Evolutionary conservation across 2,797 vertebrate genomes (phyloP).

Genomic region (Xiphorhynchus erythropygius): DNA sequence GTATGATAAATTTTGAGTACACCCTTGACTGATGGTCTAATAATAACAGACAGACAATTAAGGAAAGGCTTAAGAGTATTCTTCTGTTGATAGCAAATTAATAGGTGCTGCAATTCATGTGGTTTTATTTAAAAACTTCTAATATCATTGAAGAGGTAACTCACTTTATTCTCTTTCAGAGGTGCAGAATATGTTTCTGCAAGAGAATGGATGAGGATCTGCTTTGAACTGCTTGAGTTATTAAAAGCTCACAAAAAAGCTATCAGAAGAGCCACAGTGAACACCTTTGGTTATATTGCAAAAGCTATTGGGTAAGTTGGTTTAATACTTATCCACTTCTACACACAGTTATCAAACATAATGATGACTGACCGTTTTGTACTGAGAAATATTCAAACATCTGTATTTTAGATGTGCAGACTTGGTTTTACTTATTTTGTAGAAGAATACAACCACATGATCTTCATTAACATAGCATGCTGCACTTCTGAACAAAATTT

Average conservation of each 20-base stretch:
- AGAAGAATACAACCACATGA: accelerated
- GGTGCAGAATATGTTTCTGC: conserved; percentile 98
- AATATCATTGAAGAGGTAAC: neutral
- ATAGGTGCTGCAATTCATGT: neutral
- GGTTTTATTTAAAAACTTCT: neutral
- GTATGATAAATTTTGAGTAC: too few species aligned
- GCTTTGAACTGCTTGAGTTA: conserved; percentile 95
- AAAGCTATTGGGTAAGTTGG: conserved; percentile 94
- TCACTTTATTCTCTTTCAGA: conserved; percentile 70
- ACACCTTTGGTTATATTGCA: conserved; percentile 98
- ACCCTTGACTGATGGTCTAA: neutral
- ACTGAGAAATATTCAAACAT: neutral
- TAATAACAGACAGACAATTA: neutral
- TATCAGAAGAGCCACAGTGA: conserved; percentile 96
- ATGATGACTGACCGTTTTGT: neutral
- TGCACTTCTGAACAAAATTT: neutral
- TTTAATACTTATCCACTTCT: neutral
- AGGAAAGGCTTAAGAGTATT: neutral
- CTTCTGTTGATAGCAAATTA: neutral
- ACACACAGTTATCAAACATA: neutral
- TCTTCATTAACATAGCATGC: neutral
- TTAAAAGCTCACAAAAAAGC: conserved; percentile 99
- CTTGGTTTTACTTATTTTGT: neutral
- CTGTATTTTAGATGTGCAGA: neutral
- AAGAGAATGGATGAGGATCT: conserved; percentile 99